Evolutionary conservation across 2,888 invertebrate species (phyloP).

Genomic region (Monochamus alternatus): DNA sequence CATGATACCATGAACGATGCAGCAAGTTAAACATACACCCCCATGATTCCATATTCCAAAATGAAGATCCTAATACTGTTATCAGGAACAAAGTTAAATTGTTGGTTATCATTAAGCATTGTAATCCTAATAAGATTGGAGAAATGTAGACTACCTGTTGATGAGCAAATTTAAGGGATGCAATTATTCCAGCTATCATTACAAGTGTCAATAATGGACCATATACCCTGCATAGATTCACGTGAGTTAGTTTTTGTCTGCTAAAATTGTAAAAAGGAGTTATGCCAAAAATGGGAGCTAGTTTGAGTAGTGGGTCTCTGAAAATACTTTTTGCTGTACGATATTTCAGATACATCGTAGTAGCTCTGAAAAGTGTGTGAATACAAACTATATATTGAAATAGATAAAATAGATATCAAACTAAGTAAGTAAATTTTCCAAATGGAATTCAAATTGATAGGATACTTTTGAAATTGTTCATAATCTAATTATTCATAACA

Average conservation of each 20-base stretch:
- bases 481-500: too few relatives aligned
- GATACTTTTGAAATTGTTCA: too few relatives aligned
- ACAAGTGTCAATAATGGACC: background rate
- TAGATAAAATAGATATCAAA: too few relatives aligned
- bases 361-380: too few relatives aligned
- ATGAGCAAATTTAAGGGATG: background rate
- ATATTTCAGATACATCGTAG: too few relatives aligned
- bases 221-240: background rate
- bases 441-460: too few relatives aligned
- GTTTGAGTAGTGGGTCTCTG: background rate
- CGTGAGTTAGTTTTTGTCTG: background rate
- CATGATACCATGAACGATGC: too few relatives aligned
- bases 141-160: background rate
- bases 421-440: too few relatives aligned
- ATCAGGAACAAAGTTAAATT: background rate
- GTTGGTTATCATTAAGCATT: background rate
- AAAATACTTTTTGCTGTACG: too few relatives aligned
- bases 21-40: background rate
- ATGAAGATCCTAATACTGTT: background rate
- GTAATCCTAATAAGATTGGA: background rate
- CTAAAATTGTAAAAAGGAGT: background rate
- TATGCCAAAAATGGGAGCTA: background rate
- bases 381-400: too few relatives aligned
- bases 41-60: background rate
- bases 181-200: background rate